A percentile compares a stretch with the other conserved stretches of the same genome.
phyloP scores from a whole-genome alignment of 1,140 invertebrate genomes.

The Belonocnema kinseyi region DNA sequence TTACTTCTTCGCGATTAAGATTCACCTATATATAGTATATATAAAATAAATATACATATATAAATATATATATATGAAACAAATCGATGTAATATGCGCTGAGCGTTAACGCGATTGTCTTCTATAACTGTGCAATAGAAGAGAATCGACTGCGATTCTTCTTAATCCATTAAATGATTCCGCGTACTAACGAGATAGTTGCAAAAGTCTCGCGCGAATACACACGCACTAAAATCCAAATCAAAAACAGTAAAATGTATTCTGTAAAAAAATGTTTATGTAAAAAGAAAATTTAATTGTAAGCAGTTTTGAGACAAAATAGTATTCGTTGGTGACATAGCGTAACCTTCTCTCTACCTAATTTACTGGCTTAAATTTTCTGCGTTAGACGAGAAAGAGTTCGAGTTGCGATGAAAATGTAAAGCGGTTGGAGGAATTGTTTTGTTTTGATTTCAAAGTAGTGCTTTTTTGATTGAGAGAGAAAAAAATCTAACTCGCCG shows the following conservation, averaged over 20 bases:
- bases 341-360: constrained; percentile 67
- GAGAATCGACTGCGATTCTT: constrained; percentile 35
- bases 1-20: constrained; percentile 30
- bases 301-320: constrained; percentile 54
- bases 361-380: constrained; percentile 72
- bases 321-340: constrained; percentile 51
- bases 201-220: constrained; percentile 5
- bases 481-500: constrained; percentile 14
- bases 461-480: constrained; percentile 1
- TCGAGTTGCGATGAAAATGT: background rate
- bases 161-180: constrained; percentile 54
- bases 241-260: background rate
- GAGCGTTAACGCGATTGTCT: constrained; percentile 33
- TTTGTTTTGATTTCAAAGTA: background rate
- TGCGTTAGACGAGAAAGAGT: constrained; percentile 62
- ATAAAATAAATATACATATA: background rate
- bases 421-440: background rate
- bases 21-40: constrained; percentile 11
- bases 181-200: constrained; percentile 17
- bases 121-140: constrained; percentile 32
- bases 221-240: constrained; percentile 9
- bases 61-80: constrained; percentile 32
- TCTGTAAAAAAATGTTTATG: background rate
- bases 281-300: constrained; percentile 40
- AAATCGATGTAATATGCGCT: constrained; percentile 46